Base-by-base conservation (phyloP, 2,888 invertebrate species). In the Aethes cnicana region DNA sequence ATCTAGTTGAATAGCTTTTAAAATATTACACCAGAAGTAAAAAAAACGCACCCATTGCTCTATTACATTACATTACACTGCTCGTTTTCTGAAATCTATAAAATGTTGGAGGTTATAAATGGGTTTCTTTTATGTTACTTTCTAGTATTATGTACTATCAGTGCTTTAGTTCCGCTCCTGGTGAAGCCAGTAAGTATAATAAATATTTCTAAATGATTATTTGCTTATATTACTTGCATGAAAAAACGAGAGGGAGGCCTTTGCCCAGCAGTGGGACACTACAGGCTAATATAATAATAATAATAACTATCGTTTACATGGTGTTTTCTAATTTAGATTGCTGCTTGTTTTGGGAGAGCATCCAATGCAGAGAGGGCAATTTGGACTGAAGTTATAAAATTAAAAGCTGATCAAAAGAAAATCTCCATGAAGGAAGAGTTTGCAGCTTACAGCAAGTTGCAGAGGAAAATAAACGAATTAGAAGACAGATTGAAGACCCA, bases 381-480 rank as follows among this genome's bases (percentile, higher is more conserved):
- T 14, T 77, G 85, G 66, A 61, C 67, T 4, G 78, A 90, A 66
- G 77, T 90, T 26, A 36, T 73, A 23, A 72, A 75, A 58, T 72
- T 92, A 2, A 90, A 87, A 66, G 63, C 65, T 1, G 83, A 90
- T 58, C 92, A 92, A 62, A 80, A 82, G 46, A 58, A 66, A 5
- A 72, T 91, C 52, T 91, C 90, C 5, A 91, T 92, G 81, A 91
- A 91, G 54, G 91, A 92, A 58, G 87, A 92, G 58, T 92, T 92
- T 75, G 91, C 91, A 4, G 87, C 90, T 23, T 91, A 90, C 68
- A 91, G 92, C 1, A 92, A 91, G 70, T 57, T 92, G 23, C 92
- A 92, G 66, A 77, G 92, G 32, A 90, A 82, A 72, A 91, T 92
- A 14, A 91, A 89, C 58, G 84, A 77, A 60, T 66, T 92, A n/a